A percentile compares a stretch with the other conserved stretches of the same genome.
phyloP scores from a whole-genome alignment of 2,113 vertebrate genomes.

The Ceratotherium simum region DNA sequence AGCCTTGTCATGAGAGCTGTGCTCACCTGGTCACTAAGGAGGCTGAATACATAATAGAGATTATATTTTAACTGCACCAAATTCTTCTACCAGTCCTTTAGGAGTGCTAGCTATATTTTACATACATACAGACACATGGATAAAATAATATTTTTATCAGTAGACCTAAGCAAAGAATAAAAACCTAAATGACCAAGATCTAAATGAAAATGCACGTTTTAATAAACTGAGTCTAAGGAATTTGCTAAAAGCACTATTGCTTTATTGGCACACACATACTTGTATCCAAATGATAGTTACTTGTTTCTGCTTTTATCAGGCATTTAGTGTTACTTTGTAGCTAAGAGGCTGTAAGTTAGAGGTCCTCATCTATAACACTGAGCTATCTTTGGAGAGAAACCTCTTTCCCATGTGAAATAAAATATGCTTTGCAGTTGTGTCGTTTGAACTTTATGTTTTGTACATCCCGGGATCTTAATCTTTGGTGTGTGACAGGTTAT shows the following conservation, averaged over 20 bases:
- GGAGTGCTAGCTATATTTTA: background rate
- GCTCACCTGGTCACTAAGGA: background rate
- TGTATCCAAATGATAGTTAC: background rate
- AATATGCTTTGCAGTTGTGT: background rate
- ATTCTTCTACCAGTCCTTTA: background rate
- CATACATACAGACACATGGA: background rate
- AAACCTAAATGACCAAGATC: background rate
- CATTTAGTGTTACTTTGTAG: background rate
- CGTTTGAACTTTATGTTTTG: background rate
- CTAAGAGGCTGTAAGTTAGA: accelerated
- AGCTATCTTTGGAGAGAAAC: background rate
- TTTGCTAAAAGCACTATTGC: background rate
- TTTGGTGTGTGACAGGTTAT: slow-evolving; percentile 67
- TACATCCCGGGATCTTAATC: slow-evolving; percentile 28
- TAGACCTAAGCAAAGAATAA: background rate
- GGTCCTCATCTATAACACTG: background rate
- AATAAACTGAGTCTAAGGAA: background rate
- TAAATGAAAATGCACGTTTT: background rate
- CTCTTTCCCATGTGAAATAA: background rate
- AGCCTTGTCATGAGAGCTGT: accelerated
- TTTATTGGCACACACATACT: background rate
- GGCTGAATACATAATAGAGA: background rate
- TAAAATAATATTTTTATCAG: background rate
- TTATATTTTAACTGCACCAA: background rate
- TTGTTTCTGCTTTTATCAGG: background rate